Percentiles rank a stretch among this genome's conserved stretches.
Conservation (phyloP, 2,113 vertebrate species). For the Atractosteus spatula region DNA sequence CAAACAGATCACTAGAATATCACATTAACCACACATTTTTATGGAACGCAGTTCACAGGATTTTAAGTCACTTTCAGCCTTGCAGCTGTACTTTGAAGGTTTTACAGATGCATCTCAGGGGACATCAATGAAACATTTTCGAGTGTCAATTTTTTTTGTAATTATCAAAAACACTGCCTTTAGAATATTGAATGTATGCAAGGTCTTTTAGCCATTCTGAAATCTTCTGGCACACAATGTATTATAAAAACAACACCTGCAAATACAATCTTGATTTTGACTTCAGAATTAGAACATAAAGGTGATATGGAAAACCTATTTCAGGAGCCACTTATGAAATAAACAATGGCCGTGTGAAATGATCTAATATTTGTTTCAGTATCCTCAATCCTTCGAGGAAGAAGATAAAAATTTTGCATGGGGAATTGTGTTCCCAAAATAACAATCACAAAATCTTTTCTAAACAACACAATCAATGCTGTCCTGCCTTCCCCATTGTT, state of each 20-base stretch:
- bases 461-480: constrained; percentile 79
- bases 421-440: constrained; percentile 67
- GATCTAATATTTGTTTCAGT: constrained; percentile 51
- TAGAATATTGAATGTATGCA: no score
- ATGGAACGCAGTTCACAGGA: no score
- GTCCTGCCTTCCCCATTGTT: constrained; percentile 71
- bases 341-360: constrained; percentile 65
- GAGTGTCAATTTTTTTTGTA: no score
- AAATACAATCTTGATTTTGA: constrained; percentile 44
- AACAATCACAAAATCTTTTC: constrained; percentile 72
- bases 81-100: no score
- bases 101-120: no score
- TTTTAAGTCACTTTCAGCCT: no score
- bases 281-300: neutral
- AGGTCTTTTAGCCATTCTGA: no score
- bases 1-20: no score
- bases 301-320: constrained; percentile 58
- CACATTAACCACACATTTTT: no score
- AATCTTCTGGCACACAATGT: no score
- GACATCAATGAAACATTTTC: no score
- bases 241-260: constrained; percentile 40
- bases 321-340: constrained; percentile 51
- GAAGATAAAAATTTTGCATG: constrained; percentile 62
- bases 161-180: no score
- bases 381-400: constrained; percentile 53